phyloP scores from a whole-genome alignment of 92 coral and sea anemone species.

The Hydrozoanthus gracilis region DNA sequence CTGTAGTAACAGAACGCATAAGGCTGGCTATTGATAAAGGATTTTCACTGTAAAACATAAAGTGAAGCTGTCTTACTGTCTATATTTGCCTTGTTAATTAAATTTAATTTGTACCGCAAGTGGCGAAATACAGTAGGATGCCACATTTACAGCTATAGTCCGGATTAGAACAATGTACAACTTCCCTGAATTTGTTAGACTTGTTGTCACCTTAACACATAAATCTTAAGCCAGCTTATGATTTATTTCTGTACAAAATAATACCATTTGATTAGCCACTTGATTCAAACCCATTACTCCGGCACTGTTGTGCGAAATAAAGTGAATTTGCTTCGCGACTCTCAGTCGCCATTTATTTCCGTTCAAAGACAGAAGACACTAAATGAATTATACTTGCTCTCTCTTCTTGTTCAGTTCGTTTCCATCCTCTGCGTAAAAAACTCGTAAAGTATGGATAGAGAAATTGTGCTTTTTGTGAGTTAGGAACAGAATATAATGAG shows the following conservation, averaged over 20 bases:
- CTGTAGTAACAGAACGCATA: constrained; percentile 24
- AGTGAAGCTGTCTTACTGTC: not conserved
- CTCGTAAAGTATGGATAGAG: not conserved
- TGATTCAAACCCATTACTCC: not conserved
- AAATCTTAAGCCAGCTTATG: constrained; percentile 19
- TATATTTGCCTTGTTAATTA: constrained; percentile 43
- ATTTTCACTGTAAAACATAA: constrained; percentile 8
- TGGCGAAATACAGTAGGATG: constrained; percentile 36
- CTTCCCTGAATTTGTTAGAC: constrained; percentile 45
- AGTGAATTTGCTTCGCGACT: constrained; percentile 59
- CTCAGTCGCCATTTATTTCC: constrained; percentile 70
- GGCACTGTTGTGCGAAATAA: not conserved
- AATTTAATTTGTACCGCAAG: constrained; percentile 51
- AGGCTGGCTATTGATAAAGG: constrained; percentile 34
- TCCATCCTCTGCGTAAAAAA: not conserved
- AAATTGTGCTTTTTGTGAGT: not conserved
- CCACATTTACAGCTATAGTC: constrained; percentile 14
- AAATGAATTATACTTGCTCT: constrained; percentile 31
- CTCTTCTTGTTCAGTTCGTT: not conserved
- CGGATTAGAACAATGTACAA: constrained; percentile 42
- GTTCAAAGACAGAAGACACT: constrained; percentile 40
- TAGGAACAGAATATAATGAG: not conserved
- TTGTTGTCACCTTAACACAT: constrained; percentile 40
- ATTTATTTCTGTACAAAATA: not conserved
- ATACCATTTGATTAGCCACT: not conserved